A percentile compares a stretch with the other conserved stretches of the same genome.
Conservation (phyloP, 1,140 invertebrate species). For the Dendroctonus valens region DNA sequence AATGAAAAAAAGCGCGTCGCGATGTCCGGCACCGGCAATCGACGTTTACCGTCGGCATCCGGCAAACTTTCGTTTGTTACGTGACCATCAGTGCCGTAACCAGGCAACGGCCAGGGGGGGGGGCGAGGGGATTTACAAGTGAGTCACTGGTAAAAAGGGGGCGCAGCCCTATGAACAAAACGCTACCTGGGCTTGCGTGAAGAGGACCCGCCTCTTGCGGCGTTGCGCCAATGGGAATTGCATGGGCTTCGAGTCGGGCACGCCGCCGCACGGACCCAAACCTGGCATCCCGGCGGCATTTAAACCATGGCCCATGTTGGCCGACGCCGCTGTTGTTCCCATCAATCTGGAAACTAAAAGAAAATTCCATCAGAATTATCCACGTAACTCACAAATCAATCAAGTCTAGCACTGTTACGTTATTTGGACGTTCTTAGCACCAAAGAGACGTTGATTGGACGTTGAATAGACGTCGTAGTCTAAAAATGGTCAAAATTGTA, state of each 20-base stretch:
- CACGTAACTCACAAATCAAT: too few relatives aligned
- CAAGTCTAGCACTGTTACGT: too few relatives aligned
- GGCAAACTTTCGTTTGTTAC: slow-evolving; percentile 28
- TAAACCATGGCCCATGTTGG: slow-evolving; percentile 83
- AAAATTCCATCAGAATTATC: slow-evolving; percentile 34
- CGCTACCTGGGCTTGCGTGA: slow-evolving; percentile 92
- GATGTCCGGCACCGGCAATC: slow-evolving; percentile 8
- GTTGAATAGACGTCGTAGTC: too few relatives aligned
- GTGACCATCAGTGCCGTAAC: slow-evolving; percentile 19
- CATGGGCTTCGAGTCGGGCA: slow-evolving; percentile 82
- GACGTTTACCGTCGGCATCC: slow-evolving; percentile 30
- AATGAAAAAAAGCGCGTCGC: slow-evolving; percentile 7
- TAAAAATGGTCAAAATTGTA: too few relatives aligned
- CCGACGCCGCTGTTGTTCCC: slow-evolving; percentile 71
- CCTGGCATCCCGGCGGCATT: slow-evolving; percentile 79
- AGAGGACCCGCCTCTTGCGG: slow-evolving; percentile 93
- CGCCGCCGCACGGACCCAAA: slow-evolving; percentile 67
- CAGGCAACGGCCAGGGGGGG: slow-evolving; percentile 17
- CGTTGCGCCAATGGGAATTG: slow-evolving; percentile 88
- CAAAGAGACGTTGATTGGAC: too few relatives aligned
- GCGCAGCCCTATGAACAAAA: not conserved
- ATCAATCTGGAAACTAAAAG: slow-evolving; percentile 86
- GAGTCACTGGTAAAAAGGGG: slow-evolving; percentile 10
- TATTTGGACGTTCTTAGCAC: too few relatives aligned
- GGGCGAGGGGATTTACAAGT: slow-evolving; percentile 18